Evolutionary conservation across 2,888 invertebrate genomes (phyloP), one percentile per base, ranked within the genome.

Genomic region (Drosophila falleni): DNA sequence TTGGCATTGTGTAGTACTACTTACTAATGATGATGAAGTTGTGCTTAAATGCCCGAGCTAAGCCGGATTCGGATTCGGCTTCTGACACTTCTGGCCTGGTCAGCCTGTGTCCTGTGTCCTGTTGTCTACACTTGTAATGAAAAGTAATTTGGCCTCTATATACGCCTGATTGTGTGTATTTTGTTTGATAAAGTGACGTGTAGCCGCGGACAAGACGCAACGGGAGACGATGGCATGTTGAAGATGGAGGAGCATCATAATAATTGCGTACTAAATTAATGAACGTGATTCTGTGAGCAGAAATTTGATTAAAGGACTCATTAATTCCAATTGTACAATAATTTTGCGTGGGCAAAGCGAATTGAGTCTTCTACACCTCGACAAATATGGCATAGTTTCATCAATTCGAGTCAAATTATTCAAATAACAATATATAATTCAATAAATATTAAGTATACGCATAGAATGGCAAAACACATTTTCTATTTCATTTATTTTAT

Each of bases 1-100:
- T 69, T 70, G 68, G 64, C 82, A 84, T 82, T 64, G 63, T 81
- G 74, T 71, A 73, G 69, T 76, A 61, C 55, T 51, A 65, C 59
- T 46, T 42, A 68, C 85, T 85, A 86, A 86, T 87, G 88, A 85
- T 87, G 87, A 86, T 86, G 88, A 87, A 87, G 85, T 79, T 87
- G 88, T 79, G 77, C 85, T 82, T 81, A 86, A 87, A 85, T 77
- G 82, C 71, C 80, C 61, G 62, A 77, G 74, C 71, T 78, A 54
- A 69, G 74, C 72, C 23, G 23, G 23, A 23, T 23, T 23, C 71
- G 78, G 68, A 78, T 73, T 49, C 72, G 71, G 71, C 83, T 78
- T 71, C 70, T 76, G 86, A 73, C 74, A 79, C 71, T 87, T n/a
- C n/a, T 74, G 74, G 60, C 78, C 68, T 23, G 56, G 54, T 49